Percentiles rank a stretch among this genome's conserved stretches.
phyloP scores from a whole-genome alignment of 2,888 invertebrate genomes.

The Brachyptera risi region DNA sequence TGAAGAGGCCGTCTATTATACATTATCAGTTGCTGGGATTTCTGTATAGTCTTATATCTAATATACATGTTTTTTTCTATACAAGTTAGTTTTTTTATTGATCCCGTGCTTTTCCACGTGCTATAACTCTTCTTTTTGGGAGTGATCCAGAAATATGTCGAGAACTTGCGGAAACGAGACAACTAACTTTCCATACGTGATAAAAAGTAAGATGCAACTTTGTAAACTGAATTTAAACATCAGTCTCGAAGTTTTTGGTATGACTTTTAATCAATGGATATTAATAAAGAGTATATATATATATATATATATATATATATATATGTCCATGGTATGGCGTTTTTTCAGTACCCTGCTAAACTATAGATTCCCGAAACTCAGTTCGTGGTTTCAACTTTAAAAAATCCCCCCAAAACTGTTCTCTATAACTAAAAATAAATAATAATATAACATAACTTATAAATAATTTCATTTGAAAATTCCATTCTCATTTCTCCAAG shows the following conservation, averaged over 20 bases:
- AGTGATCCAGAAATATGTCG: neutral
- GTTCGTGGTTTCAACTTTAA: too few relatives aligned
- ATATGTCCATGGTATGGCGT: too few relatives aligned
- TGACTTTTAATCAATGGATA: neutral
- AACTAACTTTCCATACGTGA: neutral
- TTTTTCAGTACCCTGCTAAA: too few relatives aligned
- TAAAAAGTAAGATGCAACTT: neutral
- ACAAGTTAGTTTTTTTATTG: slow-evolving; percentile 17
- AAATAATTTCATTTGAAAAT: too few relatives aligned
- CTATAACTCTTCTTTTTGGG: slow-evolving; percentile 17
- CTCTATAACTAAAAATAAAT: too few relatives aligned
- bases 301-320: too few relatives aligned
- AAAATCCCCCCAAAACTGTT: too few relatives aligned
- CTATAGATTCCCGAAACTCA: too few relatives aligned
- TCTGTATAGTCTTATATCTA: neutral
- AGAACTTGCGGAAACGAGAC: slow-evolving; percentile 16
- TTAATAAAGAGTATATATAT: too few relatives aligned
- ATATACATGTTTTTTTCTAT: neutral
- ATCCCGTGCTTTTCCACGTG: slow-evolving; percentile 17
- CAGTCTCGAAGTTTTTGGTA: neutral
- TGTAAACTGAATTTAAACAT: neutral
- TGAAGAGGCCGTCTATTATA: neutral
- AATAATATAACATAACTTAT: too few relatives aligned
- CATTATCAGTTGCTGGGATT: too few relatives aligned
- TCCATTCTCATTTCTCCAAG: too few relatives aligned